A percentile compares a stretch with the other conserved stretches of the same genome.
Evolutionary conservation across 2,888 invertebrate species (phyloP).

Genomic region (Alitta virens): DNA sequence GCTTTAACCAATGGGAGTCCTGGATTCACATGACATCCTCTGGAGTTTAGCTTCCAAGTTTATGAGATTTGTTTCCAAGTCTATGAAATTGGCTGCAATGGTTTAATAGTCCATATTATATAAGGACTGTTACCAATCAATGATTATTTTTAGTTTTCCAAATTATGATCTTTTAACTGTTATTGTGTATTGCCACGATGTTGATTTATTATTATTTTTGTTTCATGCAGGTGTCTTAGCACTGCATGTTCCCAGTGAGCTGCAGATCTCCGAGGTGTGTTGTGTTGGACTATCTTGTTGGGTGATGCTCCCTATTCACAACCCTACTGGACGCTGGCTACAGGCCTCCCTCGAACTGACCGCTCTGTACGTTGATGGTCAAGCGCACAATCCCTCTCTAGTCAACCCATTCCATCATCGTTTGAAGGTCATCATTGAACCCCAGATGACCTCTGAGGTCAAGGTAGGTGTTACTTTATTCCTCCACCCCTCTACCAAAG

Average conservation of each 20-base stretch:
- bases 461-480: conserved; percentile 29
- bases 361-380: conserved; percentile 26
- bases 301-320: conserved; percentile 34
- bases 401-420: conserved; percentile 38
- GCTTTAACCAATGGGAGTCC: too few relatives aligned
- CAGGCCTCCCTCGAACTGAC: conserved; percentile 35
- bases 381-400: conserved; percentile 6
- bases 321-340: conserved; percentile 39
- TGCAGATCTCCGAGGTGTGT: conserved; percentile 38
- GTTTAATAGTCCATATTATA: too few relatives aligned
- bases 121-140: too few relatives aligned
- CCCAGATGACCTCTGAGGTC: conserved; percentile 35
- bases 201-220: too few relatives aligned
- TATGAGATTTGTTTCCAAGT: too few relatives aligned
- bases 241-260: conserved; percentile 31
- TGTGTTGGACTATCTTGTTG: conserved; percentile 43
- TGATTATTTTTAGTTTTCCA: too few relatives aligned
- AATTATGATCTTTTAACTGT: too few relatives aligned
- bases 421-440: conserved; percentile 38
- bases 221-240: background rate
- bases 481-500: background rate
- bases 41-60: too few relatives aligned
- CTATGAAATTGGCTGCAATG: too few relatives aligned
- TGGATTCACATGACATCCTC: too few relatives aligned
- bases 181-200: too few relatives aligned